Evolutionary conservation across 2,113 vertebrate species (phyloP).

Genomic region (Zootoca vivipara): DNA sequence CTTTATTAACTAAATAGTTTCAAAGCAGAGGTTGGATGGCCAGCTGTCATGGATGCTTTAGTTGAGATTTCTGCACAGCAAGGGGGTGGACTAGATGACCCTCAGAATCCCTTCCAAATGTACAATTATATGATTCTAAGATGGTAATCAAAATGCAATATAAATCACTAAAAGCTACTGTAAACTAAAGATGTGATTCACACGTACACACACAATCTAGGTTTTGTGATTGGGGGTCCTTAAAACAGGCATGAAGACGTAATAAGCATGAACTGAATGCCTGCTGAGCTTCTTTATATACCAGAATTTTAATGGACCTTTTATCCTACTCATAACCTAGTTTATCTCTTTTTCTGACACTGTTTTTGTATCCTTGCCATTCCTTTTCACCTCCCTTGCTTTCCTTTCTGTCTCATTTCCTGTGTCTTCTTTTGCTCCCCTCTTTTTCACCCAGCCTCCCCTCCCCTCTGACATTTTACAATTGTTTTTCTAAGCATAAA

Average conservation of each 20-base stretch:
- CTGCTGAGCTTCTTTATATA: neutral
- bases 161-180: too few species aligned
- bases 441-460: constrained; percentile 39
- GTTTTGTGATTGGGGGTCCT: neutral
- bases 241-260: neutral
- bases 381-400: constrained; percentile 20
- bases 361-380: neutral
- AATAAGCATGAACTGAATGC: neutral
- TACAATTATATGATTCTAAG: too few species aligned
- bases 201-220: neutral
- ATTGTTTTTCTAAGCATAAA: constrained; percentile 70
- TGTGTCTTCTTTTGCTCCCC: constrained; percentile 1
- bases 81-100: too few species aligned
- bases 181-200: neutral
- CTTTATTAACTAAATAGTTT: too few species aligned
- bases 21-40: too few species aligned
- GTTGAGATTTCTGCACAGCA: too few species aligned
- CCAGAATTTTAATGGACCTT: constrained; percentile 15
- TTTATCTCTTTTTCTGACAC: neutral
- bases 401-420: neutral
- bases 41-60: too few species aligned
- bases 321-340: neutral
- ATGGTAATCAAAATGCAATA: too few species aligned
- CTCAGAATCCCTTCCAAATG: too few species aligned
- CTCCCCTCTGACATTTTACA: constrained; percentile 61